Base-by-base conservation (phyloP, 2,888 invertebrate species). In the Anaspis maculata region DNA sequence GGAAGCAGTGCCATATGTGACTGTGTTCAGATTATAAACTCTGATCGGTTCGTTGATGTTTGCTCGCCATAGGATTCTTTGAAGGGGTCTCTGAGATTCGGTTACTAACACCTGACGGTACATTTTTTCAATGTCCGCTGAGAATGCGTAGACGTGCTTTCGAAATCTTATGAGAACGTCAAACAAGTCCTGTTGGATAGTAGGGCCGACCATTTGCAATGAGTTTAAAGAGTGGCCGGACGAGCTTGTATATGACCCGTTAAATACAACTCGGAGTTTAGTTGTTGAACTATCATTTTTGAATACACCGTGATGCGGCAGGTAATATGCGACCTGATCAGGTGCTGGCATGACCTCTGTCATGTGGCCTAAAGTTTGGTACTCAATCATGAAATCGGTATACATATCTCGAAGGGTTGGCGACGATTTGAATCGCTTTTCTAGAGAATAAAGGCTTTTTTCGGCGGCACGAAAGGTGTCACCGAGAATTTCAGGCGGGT, bases 51-150 rank as follows among this genome's bases (percentile, higher is more conserved):
- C 31, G 2, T 3, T 24, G 2, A 13, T 11, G 3, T 31, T 31
- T 14, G 3, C 23, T 22, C 31, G 23, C 31, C 31, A 31, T 14
- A 31, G 25, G 14, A 31, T 31, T n/a, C 13, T 23, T 25, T 31
- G 31, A 31, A 13, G 14, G 10, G 13, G 3, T 29, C 14, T 11
- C 11, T 31, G 31, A 3, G 13, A 3, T 13, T 31, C 13, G 13
- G 2, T 25, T 29, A 29, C 16, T 5, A 29, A 29, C 11, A 29
- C 19, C n/a, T 29, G 15, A n/a, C 29, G 15, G 5, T 19, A 29
- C 29, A 29, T 29, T 25, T 29, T 29, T 5, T 29, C 16, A 10
- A 29, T 29, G 13, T 29, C 29, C 2, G 22, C 29, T 5, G 16
- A 10, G 7, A 29, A 16, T 25, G 19, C 29, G n/a, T 29, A 29